Conservation (phyloP, 2,888 invertebrate genomes). For the Mycalesis mineus region DNA sequence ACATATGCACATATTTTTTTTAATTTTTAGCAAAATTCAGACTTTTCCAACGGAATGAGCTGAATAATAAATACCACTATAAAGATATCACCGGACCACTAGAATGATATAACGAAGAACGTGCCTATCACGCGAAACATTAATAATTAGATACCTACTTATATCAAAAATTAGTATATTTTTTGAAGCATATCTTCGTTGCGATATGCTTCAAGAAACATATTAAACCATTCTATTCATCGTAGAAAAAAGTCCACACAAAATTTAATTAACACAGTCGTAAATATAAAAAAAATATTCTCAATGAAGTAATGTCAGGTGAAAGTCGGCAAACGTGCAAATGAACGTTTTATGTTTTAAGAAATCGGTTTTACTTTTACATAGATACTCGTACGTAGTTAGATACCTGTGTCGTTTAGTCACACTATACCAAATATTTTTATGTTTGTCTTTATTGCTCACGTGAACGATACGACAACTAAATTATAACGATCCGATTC, state of each 20-base stretch:
- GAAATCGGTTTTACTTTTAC: constrained; percentile 21
- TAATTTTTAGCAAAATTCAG: too few relatives aligned
- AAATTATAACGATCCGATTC: neutral
- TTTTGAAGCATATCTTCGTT: neutral
- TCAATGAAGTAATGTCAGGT: constrained; percentile 4
- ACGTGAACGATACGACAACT: neutral
- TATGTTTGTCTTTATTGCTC: neutral
- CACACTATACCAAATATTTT: constrained; percentile 5
- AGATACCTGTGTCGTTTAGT: constrained; percentile 7
- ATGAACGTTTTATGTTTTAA: constrained; percentile 10
- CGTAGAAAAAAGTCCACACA: neutral
- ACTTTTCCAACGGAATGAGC: too few relatives aligned
- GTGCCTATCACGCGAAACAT: neutral
- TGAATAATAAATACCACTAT: too few relatives aligned
- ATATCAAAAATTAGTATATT: neutral
- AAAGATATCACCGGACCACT: too few relatives aligned
- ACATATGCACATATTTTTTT: too few relatives aligned
- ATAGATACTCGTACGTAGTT: neutral
- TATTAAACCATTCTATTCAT: neutral
- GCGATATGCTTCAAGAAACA: neutral
- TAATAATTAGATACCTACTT: too few relatives aligned
- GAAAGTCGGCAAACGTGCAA: constrained; percentile 7
- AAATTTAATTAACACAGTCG: constrained; percentile 5
- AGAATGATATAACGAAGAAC: too few relatives aligned
- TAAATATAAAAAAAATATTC: neutral